These are phyloP conservation scores for Drosophila sp. DNA, from an alignment of 1,140 invertebrate species.

Conservation along the genomic window DNA sequence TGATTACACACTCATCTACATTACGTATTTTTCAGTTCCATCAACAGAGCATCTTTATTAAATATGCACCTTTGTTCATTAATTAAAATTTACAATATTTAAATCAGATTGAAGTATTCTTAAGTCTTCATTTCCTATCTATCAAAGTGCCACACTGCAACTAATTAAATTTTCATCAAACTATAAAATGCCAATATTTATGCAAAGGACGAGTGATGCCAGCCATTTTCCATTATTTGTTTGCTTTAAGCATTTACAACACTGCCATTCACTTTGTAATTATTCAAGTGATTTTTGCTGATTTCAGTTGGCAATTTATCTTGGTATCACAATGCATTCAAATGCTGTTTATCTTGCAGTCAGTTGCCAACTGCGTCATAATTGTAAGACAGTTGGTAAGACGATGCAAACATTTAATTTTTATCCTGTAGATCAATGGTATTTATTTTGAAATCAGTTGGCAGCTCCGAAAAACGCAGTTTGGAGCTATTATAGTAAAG, in stretches of 20 bases:
- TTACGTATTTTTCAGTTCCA: constrained; percentile 6
- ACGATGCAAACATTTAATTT: no score
- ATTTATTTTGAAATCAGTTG: neutral
- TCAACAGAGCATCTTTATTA: neutral
- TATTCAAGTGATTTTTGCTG: neutral
- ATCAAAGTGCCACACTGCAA: neutral
- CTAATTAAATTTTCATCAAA: constrained; percentile 12
- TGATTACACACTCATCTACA: neutral
- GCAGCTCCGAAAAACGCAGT: neutral
- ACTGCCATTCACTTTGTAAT: neutral
- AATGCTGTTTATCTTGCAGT: no score
- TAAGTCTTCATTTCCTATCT: neutral
- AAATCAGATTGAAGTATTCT: constrained; percentile 4
- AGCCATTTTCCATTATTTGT: neutral
- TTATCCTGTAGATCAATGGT: neutral
- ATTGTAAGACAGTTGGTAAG: no score
- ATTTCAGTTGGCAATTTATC: no score
- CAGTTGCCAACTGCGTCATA: no score
- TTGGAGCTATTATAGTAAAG: no score
- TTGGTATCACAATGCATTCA: no score
- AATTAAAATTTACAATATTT: neutral
- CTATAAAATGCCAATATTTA: neutral
- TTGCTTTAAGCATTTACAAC: neutral
- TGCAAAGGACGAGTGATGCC: neutral
- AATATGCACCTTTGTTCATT: constrained; percentile 17